phyloP scores from a whole-genome alignment of 2,888 invertebrate species.

The Cantharis flavilabris region DNA sequence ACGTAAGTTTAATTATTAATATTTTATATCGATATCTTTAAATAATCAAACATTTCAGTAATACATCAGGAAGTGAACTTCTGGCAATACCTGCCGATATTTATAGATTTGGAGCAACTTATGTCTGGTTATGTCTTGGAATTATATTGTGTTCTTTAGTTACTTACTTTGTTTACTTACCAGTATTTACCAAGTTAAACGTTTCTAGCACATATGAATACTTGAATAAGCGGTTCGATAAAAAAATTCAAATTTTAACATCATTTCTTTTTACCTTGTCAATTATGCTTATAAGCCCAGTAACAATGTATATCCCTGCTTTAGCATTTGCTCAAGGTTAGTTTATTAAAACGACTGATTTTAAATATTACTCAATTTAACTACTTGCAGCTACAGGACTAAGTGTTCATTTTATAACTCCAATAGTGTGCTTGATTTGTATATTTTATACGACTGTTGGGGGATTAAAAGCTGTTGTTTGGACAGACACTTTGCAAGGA shows the following conservation, averaged over 20 bases:
- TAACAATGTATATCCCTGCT: constrained; percentile 72
- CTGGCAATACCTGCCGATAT: constrained; percentile 76
- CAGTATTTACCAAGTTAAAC: constrained; percentile 73
- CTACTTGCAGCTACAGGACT: constrained; percentile 65
- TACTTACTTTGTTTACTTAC: constrained; percentile 57
- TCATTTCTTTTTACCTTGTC: constrained; percentile 65
- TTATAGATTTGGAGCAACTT: constrained; percentile 72
- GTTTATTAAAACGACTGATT: neutral
- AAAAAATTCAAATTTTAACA: constrained; percentile 62
- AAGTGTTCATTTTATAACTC: constrained; percentile 63
- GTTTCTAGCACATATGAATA: constrained; percentile 73
- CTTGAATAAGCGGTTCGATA: constrained; percentile 66
- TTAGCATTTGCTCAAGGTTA: constrained; percentile 71
- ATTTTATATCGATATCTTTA: neutral
- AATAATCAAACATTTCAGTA: constrained; percentile 58
- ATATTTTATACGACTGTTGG: constrained; percentile 71
- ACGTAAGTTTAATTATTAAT: constrained; percentile 61
- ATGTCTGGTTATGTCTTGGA: constrained; percentile 56
- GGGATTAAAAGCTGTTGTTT: constrained; percentile 53
- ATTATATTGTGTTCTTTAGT: constrained; percentile 27
- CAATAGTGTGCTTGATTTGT: constrained; percentile 68
- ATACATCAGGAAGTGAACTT: constrained; percentile 74
- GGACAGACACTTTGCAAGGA: constrained; percentile 64
- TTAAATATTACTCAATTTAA: constrained; percentile 12
- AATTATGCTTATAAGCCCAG: constrained; percentile 63